Conservation (phyloP, 1,140 invertebrate species). For the Pseudachorutes palmiensis region DNA sequence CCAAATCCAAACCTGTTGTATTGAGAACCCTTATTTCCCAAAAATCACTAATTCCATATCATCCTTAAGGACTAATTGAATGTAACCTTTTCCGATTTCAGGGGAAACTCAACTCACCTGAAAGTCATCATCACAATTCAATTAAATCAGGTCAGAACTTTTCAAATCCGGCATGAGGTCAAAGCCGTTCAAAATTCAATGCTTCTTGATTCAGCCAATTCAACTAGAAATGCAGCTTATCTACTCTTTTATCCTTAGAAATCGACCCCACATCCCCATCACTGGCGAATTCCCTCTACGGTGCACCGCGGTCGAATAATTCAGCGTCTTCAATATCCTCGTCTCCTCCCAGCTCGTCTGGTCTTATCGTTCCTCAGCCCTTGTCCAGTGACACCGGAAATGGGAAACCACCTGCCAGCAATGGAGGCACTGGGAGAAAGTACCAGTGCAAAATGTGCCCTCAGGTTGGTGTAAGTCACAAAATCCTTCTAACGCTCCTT, state of each 20-base stretch:
- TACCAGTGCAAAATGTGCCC: conserved; percentile 99
- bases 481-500: neutral
- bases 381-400: conserved; percentile 44
- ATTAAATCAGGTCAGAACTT: conserved; percentile 51
- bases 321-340: conserved; percentile 46
- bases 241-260: conserved; percentile 2
- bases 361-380: conserved; percentile 81
- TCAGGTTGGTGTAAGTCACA: conserved; percentile 62
- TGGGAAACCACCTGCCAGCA: conserved; percentile 22
- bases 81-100: conserved; percentile 39
- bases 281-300: conserved; percentile 39
- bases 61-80: neutral
- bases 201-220: too few relatives aligned
- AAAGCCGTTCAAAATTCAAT: too few relatives aligned
- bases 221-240: too few relatives aligned
- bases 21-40: neutral
- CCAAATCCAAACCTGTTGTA: conserved; percentile 1
- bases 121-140: conserved; percentile 43
- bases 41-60: neutral
- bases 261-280: conserved; percentile 37
- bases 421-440: conserved; percentile 50
- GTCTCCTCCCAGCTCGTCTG: conserved; percentile 46
- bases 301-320: conserved; percentile 43
- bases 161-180: conserved; percentile 9
- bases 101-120: conserved; percentile 52